Base-by-base conservation (phyloP, 2,888 invertebrate genomes). In the Drosophila nr. fundita region DNA sequence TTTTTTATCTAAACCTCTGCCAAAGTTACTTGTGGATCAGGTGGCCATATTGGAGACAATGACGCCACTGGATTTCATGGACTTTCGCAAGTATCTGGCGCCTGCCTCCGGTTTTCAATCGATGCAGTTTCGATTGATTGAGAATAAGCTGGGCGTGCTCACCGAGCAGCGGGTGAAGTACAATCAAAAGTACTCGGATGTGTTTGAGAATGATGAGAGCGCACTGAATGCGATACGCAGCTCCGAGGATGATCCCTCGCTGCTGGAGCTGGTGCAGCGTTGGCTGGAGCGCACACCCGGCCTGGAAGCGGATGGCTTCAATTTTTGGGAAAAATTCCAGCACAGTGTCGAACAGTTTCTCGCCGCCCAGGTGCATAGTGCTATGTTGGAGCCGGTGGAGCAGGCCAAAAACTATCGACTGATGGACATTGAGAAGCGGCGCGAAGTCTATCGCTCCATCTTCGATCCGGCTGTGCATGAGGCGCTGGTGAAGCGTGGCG, bases 21-120 rank as follows among this genome's bases (percentile, higher is more conserved):
- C 40, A 0, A 94, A 99, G 98, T 94, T 99, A 0, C 94, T 99
- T 57, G 98, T 98, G 45, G 99, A 99, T 91, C 99, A 99, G 94
- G 98, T 99, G 49, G 96, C 97, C 94, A 98, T 99, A 82, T 93
- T 99, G 82, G 99, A 99, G 93, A 99, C 99, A 0, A 99, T 99
- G 99, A 99, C 99, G 0, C 99, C 99, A 0, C 93, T 99, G 69
- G 99, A 99, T 93, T 99, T 99, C 91, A 97, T 99, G 96, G 99
- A 99, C 90, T 99, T 99, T 93, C 95, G 99, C 55, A 95, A 97
- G 79, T 98, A 98, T 91, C 94, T 99, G 42, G 96, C 97, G 15
- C 98, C 99, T 0, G 99, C 99, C 0, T 99, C 99, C 0, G 99
- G 99, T 1, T 99, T 99, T 92, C 99, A 99, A 92, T 99, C 99